Evolutionary conservation across 2,113 vertebrate species (phyloP).

Genomic region (Leptosomus discolor): DNA sequence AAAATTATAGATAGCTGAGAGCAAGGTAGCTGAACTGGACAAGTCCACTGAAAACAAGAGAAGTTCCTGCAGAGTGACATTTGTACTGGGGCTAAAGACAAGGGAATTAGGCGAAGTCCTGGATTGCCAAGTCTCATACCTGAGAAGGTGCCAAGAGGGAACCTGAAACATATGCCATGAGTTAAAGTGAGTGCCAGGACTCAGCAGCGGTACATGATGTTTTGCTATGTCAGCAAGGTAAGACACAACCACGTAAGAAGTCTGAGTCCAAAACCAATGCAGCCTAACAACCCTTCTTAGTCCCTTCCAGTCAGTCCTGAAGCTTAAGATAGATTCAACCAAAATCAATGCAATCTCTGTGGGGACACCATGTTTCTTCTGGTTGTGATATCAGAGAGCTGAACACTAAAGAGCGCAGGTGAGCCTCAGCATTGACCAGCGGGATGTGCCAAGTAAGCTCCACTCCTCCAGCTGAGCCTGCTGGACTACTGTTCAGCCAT

Average conservation of each 20-base stretch:
- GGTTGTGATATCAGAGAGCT: accelerated
- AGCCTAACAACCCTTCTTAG: background rate
- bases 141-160: background rate
- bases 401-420: background rate
- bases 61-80: background rate
- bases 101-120: background rate
- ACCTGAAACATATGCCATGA: background rate
- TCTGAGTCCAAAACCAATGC: background rate
- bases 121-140: background rate
- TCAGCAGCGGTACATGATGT: background rate
- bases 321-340: background rate
- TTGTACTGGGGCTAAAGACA: background rate
- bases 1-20: too few relatives aligned
- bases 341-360: accelerated
- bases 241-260: background rate
- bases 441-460: background rate
- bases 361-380: background rate
- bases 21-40: background rate
- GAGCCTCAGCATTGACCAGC: background rate
- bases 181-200: background rate
- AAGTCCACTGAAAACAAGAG: background rate
- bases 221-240: background rate
- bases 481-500: background rate
- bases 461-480: background rate
- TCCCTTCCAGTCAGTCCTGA: background rate